A percentile compares a stretch with the other conserved stretches of the same genome.
Evolutionary conservation across 2,888 invertebrate genomes (phyloP).

Genomic region (Cosmorhoe ocellata): DNA sequence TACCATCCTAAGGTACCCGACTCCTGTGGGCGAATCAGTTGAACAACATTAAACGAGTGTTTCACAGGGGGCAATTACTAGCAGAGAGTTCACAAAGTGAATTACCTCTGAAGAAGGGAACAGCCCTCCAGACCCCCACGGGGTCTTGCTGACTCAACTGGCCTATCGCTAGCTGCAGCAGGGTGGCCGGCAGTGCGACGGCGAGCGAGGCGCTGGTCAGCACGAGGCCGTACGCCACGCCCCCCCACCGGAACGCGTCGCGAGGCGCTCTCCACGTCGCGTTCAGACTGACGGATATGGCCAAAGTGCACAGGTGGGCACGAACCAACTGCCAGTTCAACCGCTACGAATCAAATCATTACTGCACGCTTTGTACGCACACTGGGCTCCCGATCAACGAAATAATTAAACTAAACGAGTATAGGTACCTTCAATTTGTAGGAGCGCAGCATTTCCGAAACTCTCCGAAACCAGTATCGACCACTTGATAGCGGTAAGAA

Average conservation of each 20-base stretch:
- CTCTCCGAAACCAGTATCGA: neutral
- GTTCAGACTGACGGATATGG: conserved; percentile 80
- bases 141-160: conserved; percentile 86
- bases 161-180: conserved; percentile 84
- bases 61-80: no score
- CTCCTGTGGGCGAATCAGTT: conserved; percentile 70
- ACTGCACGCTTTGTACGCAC: neutral
- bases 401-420: no score
- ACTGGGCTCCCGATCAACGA: no score
- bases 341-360: conserved; percentile 41
- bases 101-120: conserved; percentile 86
- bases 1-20: conserved; percentile 83
- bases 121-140: conserved; percentile 85
- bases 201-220: conserved; percentile 71
- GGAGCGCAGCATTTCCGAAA: conserved; percentile 11
- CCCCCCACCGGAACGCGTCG: conserved; percentile 70
- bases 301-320: conserved; percentile 75
- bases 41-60: no score
- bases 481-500: conserved; percentile 10
- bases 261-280: conserved; percentile 84
- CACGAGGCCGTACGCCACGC: conserved; percentile 78
- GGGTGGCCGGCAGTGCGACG: conserved; percentile 81
- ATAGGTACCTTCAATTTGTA: conserved; percentile 1
- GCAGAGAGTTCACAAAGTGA: no score
- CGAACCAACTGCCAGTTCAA: conserved; percentile 54